phyloP scores from a whole-genome alignment of 2,797 vertebrate species.

The Todus mexicanus region DNA sequence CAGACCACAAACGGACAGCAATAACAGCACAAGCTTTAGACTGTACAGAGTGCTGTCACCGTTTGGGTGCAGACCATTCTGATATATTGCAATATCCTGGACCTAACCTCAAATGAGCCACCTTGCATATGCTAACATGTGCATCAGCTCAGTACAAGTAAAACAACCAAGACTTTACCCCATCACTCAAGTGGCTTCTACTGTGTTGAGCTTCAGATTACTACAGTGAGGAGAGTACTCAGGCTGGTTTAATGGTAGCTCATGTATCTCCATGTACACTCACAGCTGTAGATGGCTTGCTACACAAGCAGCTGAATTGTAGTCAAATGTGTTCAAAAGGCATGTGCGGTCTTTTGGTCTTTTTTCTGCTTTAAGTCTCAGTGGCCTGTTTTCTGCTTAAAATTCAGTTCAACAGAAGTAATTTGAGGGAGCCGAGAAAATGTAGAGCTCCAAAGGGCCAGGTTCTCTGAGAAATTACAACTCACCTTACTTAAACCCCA shows the following conservation, averaged over 20 bases:
- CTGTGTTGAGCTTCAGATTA: background rate
- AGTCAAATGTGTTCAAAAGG: background rate
- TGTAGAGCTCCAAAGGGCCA: background rate
- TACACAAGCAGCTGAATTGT: background rate
- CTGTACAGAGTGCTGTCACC: background rate
- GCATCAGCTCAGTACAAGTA: background rate
- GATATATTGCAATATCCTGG: background rate
- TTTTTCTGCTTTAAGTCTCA: background rate
- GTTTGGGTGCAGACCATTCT: background rate
- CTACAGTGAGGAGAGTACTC: background rate
- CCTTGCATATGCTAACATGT: background rate
- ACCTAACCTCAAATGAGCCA: background rate
- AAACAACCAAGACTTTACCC: background rate
- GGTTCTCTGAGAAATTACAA: background rate
- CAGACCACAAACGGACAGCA: background rate
- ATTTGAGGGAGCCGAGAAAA: background rate
- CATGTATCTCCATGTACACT: background rate
- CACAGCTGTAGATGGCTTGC: fast-evolving
- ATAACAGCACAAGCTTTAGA: background rate
- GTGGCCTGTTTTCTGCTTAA: background rate
- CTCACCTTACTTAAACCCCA: background rate
- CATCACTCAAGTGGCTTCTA: background rate
- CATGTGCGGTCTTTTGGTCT: background rate
- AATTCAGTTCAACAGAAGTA: background rate
- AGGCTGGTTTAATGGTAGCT: background rate